Evolutionary conservation across 23 tunicate species (phyloP), one percentile per base, ranked within the genome.

Genomic region (Ciona savignyi): DNA sequence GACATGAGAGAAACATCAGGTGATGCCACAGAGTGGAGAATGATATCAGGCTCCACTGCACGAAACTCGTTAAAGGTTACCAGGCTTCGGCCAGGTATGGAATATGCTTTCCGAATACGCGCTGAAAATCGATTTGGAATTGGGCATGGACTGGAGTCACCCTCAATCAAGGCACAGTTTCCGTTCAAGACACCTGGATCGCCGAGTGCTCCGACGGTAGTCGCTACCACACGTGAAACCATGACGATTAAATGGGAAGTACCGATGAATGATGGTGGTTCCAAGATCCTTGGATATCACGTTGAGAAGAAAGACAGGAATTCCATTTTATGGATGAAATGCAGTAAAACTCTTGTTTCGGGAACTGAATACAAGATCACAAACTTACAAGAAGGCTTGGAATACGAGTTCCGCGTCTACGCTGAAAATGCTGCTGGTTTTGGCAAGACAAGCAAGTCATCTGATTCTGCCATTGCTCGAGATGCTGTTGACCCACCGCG

Each of bases 351-450:
- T 23, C 66, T 83, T n/a, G 51, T 75, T 27, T 31, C 82, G 33
- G 74, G 74, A 15, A 60, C 60, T 21, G 26, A 79, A 3, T 84
- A 84, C 74, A 79, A 56, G 23, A 20, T 79, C 42, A 90, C 80
- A 74, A 87, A 87, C 82, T 49, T 90, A 1, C 35, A 76, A 29
- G 94, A 93, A 78, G 98, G 98, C 1, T 65, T 93, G 51, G 94
- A 87, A 65, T 93, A 93, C 78, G 95, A 93, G 34, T 82, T 93
- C 79, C 83, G 98, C 35, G 89, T 93, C 15, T 60, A 73, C 23
- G 98, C 98, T 61, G 98, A 86, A 82, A 93, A 93, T 42, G 85
- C 67, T 2, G 98, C 86, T 33, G 98, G 98, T 4, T n/a, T 78
- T 26, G 78, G 95, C 63, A 78, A 68, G 25, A 86, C 85, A 3